These are phyloP conservation scores for Porites evermanni DNA, from an alignment of 92 coral and sea anemone species.

Conservation along the genomic window DNA sequence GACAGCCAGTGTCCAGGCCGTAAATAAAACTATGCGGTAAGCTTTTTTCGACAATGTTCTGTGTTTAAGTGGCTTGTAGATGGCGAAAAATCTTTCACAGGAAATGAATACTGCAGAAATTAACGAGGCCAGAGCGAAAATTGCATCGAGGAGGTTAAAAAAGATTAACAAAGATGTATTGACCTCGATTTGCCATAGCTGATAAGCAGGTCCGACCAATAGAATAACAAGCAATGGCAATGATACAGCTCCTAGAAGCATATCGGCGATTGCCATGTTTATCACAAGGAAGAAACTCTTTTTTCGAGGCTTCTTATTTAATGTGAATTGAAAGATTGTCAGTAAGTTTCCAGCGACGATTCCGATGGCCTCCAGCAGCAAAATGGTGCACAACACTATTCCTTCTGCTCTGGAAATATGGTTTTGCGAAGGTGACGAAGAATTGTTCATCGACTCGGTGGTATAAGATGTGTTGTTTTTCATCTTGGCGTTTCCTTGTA, in stretches of 20 bases:
- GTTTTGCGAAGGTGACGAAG: too few relatives aligned
- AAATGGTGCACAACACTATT: neutral
- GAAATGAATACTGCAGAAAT: neutral
- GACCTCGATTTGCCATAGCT: neutral
- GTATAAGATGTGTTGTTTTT: too few relatives aligned
- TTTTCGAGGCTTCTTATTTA: slow-evolving; percentile 13
- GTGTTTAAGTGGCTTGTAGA: slow-evolving; percentile 12
- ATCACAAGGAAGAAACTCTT: slow-evolving; percentile 2
- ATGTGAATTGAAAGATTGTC: neutral
- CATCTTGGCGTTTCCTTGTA: too few relatives aligned
- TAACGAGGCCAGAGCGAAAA: neutral
- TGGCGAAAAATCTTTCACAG: neutral
- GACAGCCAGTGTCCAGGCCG: neutral
- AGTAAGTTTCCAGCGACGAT: slow-evolving; percentile 13
- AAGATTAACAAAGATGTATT: neutral
- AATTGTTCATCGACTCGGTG: too few relatives aligned
- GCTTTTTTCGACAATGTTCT: neutral
- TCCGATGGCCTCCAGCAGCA: neutral
- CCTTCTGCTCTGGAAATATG: neutral
- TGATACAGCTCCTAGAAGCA: neutral
- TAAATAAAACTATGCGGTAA: neutral
- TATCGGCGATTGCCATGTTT: slow-evolving; percentile 17
- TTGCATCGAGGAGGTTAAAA: neutral
- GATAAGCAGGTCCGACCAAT: neutral
- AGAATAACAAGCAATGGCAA: neutral